Conservation (phyloP, 2,888 invertebrate species). For the Drosophila meridiana region DNA sequence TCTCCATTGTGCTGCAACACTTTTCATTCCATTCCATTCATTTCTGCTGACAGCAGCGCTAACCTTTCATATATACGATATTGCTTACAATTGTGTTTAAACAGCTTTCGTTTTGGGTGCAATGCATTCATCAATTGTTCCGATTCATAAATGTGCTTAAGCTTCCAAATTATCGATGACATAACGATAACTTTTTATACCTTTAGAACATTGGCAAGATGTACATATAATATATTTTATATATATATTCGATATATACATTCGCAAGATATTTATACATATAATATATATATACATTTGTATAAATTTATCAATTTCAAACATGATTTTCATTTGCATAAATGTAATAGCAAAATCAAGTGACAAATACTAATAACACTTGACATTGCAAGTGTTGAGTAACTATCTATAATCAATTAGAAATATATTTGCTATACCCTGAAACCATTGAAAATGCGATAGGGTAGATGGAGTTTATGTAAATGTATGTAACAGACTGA, state of each 20-base stretch:
- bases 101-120: conserved; percentile 16
- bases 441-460: neutral
- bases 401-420: neutral
- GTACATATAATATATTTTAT: no score
- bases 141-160: neutral
- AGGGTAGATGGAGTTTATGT: neutral
- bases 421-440: neutral
- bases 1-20: conserved; percentile 13
- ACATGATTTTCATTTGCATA: conserved; percentile 4
- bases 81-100: conserved; percentile 23
- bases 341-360: neutral
- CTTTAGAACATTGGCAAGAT: neutral
- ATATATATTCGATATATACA: no score
- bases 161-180: conserved; percentile 8
- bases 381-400: neutral
- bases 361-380: neutral
- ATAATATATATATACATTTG: neutral
- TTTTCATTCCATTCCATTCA: neutral
- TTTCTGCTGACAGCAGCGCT: conserved; percentile 42
- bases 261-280: no score
- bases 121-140: neutral
- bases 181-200: neutral
- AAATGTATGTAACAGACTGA: neutral
- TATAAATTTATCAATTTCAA: neutral
- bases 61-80: neutral